A percentile compares a stretch with the other conserved stretches of the same genome.
These are phyloP conservation scores for Patiria miniata DNA, from an alignment of 35 echinoderm and acorn worm genomes.

Conservation along the genomic window DNA sequence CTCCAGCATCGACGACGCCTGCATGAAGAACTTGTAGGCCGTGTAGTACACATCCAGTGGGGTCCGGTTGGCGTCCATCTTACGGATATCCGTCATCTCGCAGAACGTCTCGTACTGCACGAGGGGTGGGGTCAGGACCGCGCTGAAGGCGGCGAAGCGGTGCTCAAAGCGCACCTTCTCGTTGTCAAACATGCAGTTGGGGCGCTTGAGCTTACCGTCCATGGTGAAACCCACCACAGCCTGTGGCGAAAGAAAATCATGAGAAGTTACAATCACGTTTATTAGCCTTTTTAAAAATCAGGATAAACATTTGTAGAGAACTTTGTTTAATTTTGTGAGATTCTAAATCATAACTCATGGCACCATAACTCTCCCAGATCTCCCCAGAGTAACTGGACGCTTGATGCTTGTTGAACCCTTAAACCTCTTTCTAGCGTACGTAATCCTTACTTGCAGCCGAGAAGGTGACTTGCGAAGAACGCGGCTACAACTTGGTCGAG, in stretches of 20 bases:
- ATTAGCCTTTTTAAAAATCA: too few relatives aligned
- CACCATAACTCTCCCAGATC: too few relatives aligned
- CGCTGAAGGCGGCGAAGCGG: conserved; percentile 74
- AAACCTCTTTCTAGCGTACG: too few relatives aligned
- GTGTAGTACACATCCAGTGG: conserved; percentile 66
- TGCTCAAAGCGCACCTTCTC: conserved; percentile 92
- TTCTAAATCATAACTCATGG: background rate
- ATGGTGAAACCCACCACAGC: conserved; percentile 84
- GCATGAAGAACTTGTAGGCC: conserved; percentile 73
- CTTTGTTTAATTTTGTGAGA: too few relatives aligned
- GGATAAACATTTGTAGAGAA: too few relatives aligned
- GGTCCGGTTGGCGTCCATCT: conserved; percentile 43
- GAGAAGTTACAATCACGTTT: background rate
- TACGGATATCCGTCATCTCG: conserved; percentile 64
- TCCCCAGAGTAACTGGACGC: too few relatives aligned
- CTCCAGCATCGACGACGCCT: conserved; percentile 63
- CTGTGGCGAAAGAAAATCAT: conserved; percentile 35
- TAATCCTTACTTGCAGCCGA: too few relatives aligned
- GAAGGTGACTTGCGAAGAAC: too few relatives aligned
- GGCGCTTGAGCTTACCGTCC: conserved; percentile 72
- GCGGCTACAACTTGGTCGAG: too few relatives aligned
- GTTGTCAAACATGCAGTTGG: conserved; percentile 88
- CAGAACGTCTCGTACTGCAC: conserved; percentile 95
- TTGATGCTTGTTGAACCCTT: too few relatives aligned
- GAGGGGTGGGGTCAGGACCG: conserved; percentile 76